phyloP scores from a whole-genome alignment of 2,888 invertebrate species.

The Phania funesta region DNA sequence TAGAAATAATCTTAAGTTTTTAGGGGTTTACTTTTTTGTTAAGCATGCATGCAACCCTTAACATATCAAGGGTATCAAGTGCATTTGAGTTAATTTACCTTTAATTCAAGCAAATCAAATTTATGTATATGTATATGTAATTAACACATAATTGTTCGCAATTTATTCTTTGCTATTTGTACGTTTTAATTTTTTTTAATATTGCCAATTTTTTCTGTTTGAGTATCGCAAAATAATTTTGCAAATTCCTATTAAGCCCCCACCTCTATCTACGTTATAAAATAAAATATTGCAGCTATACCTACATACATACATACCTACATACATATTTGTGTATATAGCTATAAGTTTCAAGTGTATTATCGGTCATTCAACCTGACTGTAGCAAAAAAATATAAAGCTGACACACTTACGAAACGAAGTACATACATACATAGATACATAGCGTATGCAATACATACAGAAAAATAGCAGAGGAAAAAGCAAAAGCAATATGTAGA shows the following conservation, averaged over 20 bases:
- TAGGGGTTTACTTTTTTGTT: not conserved
- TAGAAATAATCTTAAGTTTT: not conserved
- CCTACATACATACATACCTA: not conserved
- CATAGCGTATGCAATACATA: not conserved
- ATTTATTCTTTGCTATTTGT: not conserved
- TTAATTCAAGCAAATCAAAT: not conserved
- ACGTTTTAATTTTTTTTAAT: too few species aligned
- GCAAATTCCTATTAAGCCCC: too few species aligned
- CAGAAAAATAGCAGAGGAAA: not conserved
- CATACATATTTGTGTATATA: not conserved
- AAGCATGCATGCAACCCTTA: slow-evolving; percentile 34
- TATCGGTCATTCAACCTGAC: slow-evolving; percentile 56
- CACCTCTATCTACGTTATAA: not conserved
- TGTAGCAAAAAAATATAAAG: not conserved
- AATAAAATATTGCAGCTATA: too few species aligned
- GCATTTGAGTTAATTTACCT: slow-evolving; percentile 13
- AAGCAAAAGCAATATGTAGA: not conserved
- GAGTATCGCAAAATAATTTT: not conserved
- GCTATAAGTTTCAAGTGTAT: slow-evolving; percentile 59
- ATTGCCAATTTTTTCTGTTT: not conserved
- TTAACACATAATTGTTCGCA: not conserved
- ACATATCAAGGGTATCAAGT: slow-evolving; percentile 45
- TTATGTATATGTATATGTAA: not conserved
- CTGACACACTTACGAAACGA: not conserved
- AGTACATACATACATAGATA: not conserved